Evolutionary conservation across 2,797 vertebrate species (phyloP), one percentile per base, ranked within the genome.

Genomic region (Sebastes matsubarae): DNA sequence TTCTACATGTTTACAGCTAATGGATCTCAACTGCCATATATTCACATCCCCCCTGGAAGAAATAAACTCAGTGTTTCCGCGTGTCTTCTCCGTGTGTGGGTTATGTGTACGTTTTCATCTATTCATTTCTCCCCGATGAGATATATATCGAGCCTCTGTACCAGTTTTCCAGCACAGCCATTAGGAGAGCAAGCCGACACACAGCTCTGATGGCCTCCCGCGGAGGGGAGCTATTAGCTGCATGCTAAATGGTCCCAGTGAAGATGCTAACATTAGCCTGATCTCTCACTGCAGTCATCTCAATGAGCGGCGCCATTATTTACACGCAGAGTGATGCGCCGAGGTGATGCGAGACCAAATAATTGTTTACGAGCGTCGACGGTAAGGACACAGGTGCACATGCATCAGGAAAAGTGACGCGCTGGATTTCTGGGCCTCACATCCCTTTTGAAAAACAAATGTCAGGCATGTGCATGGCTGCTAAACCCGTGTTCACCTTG

Each of bases 1-100:
- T 92, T 89, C 79, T 94, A 87, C 92, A 92, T 87, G 90, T 94
- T 94, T 92, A 90, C 91, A 86, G 83, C 86, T 93, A 93, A 94
- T 95, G 87, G 88, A 92, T 93, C 90, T 94, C 88, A 83, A 84
- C 86, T 89, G 87, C 85, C 88, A 90, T 84, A 90, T 89, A 93
- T 93, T 86, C 86, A 81, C n/a, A 36, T 90, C 38, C 38, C 38
- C 85, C 80, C 75, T 81, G 85, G 76, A 92, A 88, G 87, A 81
- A 79, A 90, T 86, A 80, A 80, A 86, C 68, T 74, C 36, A 7
- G 60, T 50, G 52, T 77, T 6, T 77, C 27, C 55, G 72, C 83
- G 82, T 88, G 88, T 77, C 38, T 79, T 79, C 57, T 79, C 38
- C 58, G 36, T 68, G 77, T 86, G 78, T 80, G 83, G 79, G 58